Percentiles rank a stretch among this genome's conserved stretches.
phyloP scores from a whole-genome alignment of 1,140 invertebrate species.

The Zeugodacus cucurbitae region DNA sequence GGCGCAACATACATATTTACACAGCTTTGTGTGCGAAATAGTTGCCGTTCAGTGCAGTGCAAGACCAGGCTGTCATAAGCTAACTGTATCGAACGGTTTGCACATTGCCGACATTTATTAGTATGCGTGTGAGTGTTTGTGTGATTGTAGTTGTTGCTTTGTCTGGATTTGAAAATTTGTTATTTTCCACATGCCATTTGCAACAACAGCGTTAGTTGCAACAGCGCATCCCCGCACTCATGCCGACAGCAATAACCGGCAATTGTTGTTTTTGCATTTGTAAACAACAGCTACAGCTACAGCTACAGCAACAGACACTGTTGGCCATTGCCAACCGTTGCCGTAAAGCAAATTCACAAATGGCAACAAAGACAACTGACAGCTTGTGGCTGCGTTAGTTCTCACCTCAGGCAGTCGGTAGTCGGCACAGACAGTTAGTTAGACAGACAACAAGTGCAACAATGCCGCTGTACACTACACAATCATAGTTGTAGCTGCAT shows the following conservation, averaged over 20 bases:
- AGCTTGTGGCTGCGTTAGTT: not conserved
- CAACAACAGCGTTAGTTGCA: not conserved
- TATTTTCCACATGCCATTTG: constrained; percentile 11
- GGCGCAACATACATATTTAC: not conserved
- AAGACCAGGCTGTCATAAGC: not conserved
- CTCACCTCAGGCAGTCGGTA: not conserved
- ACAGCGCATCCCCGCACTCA: not conserved
- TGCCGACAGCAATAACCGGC: not conserved
- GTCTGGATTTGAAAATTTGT: not conserved
- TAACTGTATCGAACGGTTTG: not conserved
- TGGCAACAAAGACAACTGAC: not conserved
- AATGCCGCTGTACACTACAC: not conserved
- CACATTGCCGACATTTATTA: not conserved
- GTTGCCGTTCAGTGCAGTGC: not conserved
- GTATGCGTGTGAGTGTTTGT: not conserved
- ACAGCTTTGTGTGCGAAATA: not conserved
- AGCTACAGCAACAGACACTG: not conserved
- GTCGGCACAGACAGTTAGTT: not conserved
- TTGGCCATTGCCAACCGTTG: not conserved
- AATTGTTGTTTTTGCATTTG: not conserved
- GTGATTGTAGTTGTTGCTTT: not conserved
- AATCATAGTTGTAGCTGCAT: not conserved
- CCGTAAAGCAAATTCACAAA: not conserved
- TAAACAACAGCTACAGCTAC: not conserved
- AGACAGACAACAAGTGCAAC: not conserved